Evolutionary conservation across 1,140 invertebrate species (phyloP).

Genomic region (Spodoptera frugiperda): DNA sequence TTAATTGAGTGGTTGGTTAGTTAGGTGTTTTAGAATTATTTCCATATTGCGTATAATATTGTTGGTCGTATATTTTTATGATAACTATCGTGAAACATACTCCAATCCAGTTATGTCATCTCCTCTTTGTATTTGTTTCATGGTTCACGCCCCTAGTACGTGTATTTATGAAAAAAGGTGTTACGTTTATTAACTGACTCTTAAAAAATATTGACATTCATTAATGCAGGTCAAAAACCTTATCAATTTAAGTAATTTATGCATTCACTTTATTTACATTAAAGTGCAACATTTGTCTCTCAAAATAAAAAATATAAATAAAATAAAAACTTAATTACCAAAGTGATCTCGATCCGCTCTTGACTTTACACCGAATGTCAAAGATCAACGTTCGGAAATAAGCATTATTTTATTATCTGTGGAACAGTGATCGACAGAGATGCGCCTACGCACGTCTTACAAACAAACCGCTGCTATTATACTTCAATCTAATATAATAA

Average conservation of each 20-base stretch:
- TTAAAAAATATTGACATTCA: too few species aligned
- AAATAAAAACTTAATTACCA: slow-evolving; percentile 28
- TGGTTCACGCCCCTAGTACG: too few species aligned
- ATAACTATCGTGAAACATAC: too few species aligned
- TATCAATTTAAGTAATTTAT: neutral
- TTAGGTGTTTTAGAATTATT: too few species aligned
- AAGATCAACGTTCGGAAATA: slow-evolving; percentile 50
- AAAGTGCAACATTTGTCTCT: neutral
- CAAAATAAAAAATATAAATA: neutral
- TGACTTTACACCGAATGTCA: slow-evolving; percentile 52
- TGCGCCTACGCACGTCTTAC: slow-evolving; percentile 66
- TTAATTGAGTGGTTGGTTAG: too few species aligned
- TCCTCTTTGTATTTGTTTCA: too few species aligned
- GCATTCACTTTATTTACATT: neutral
- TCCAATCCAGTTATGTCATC: too few species aligned
- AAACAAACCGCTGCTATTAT: slow-evolving; percentile 70
- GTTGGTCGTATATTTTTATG: too few species aligned
- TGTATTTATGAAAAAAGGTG: too few species aligned
- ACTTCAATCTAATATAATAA: slow-evolving; percentile 75
- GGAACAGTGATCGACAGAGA: slow-evolving; percentile 55
- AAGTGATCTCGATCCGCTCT: slow-evolving; percentile 32
- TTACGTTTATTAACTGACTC: too few species aligned
- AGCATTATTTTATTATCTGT: slow-evolving; percentile 49
- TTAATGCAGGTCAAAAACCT: too few species aligned
- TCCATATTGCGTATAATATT: too few species aligned